These are phyloP conservation scores for Pseudoatta argentina DNA, from an alignment of 1,140 invertebrate genomes.

Conservation along the genomic window DNA sequence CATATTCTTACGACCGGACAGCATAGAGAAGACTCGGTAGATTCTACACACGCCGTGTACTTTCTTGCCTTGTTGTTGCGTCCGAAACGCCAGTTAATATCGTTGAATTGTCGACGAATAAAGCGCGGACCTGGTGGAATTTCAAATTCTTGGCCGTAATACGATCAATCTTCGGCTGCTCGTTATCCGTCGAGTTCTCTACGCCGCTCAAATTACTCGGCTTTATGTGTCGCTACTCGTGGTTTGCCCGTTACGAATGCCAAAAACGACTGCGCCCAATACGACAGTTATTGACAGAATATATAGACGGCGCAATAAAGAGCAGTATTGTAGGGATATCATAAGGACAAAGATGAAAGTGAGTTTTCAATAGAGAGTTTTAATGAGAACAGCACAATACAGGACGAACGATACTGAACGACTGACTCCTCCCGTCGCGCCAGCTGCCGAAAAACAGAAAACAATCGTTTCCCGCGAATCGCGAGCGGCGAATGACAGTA, in stretches of 20 bases:
- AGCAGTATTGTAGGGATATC: no score
- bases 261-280: slow-evolving; percentile 30
- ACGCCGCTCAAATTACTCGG: slow-evolving; percentile 61
- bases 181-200: slow-evolving; percentile 72
- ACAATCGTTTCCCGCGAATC: no score
- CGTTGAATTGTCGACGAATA: slow-evolving; percentile 58
- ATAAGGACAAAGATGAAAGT: no score
- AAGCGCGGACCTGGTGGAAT: slow-evolving; percentile 62
- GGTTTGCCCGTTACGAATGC: slow-evolving; percentile 48
- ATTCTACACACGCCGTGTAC: not conserved
- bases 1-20: not conserved
- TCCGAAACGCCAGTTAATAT: slow-evolving; percentile 57
- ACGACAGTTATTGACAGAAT: slow-evolving; percentile 61
- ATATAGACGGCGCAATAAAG: slow-evolving; percentile 26
- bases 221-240: slow-evolving; percentile 62
- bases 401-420: no score
- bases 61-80: slow-evolving; percentile 31
- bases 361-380: no score
- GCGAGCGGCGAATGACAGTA: no score
- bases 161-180: slow-evolving; percentile 72
- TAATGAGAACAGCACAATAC: no score
- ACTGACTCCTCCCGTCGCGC: no score
- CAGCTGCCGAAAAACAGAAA: no score
- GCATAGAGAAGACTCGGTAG: not conserved
- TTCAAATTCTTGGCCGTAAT: slow-evolving; percentile 67